Evolutionary conservation across 2,797 vertebrate genomes (phyloP), one percentile per base, ranked within the genome.

Genomic region (Neosalanx taihuensis): DNA sequence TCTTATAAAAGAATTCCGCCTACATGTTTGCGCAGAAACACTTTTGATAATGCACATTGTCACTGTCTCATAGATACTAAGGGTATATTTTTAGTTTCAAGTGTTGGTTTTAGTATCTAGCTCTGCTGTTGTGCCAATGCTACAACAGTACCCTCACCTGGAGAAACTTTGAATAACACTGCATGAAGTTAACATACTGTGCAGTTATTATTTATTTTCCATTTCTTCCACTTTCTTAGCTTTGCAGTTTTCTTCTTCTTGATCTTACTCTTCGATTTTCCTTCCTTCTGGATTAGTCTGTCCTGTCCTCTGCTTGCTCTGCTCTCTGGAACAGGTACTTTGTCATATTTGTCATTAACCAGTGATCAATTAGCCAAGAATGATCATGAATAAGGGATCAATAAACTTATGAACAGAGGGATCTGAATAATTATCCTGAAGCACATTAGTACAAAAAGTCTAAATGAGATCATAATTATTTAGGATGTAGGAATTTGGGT

Each of bases 11-110:
- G 7, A 35, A 6, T 35, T 5, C 35, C 35, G 46, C 53, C 69
- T 35, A 9, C 72, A 73, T 82, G 72, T 65, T 20, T 41, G 51
- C 74, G 70, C 66, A 59, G 64, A 71, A 61, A 6, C 46, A 56
- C 72, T 63, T 53, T 71, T 71, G 79, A 79, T 37, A 66, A 76
- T 79, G 76, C 68, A 87, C 80, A 86, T 86, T 87, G 83, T 91
- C 78, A 26, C 75, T 67, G 6, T 68, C 26, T n/a, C 12, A 81
- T 70, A 82, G 87, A 86, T 85, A 85, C 35, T 56, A 84, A 72
- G 75, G 2, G 4, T 79, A 83, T 84, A 83, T 85, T 81, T 88
- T 84, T 81, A 80, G 85, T 75, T 77, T 78, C 76, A 75, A 60
- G 23, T 66, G 58, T 0, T 1, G 49, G 37, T n/a, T 68, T 62